Percentiles rank a stretch among this genome's conserved stretches.
Conservation (phyloP, 1,140 invertebrate genomes). For the Heliconius nattereri region DNA sequence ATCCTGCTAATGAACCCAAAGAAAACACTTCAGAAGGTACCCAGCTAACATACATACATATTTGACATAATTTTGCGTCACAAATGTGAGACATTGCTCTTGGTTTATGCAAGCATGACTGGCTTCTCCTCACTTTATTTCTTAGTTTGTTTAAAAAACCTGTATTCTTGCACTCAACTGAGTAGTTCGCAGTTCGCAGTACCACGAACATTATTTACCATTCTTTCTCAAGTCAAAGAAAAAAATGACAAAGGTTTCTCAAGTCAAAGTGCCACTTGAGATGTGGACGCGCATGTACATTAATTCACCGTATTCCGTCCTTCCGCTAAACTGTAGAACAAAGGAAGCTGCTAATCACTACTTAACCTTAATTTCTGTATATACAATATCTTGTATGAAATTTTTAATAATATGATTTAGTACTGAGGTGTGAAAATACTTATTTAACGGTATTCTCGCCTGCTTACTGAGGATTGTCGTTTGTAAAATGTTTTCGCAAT, state of each 20-base stretch:
- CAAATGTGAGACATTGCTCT: too few species aligned
- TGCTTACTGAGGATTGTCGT: background rate
- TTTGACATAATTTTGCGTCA: too few species aligned
- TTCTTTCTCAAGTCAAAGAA: background rate
- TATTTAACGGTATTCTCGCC: background rate
- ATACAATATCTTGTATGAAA: slow-evolving; percentile 47
- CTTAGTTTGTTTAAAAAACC: too few species aligned
- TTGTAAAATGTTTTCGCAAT: too few species aligned
- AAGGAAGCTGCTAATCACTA: slow-evolving; percentile 68
- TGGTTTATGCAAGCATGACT: too few species aligned
- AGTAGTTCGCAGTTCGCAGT: background rate
- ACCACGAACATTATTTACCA: background rate
- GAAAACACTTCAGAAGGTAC: too few species aligned
- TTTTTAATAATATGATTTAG: background rate
- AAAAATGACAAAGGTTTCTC: too few species aligned
- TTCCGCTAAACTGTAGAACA: slow-evolving; percentile 61
- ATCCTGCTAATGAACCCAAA: too few species aligned
- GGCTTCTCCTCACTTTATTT: too few species aligned
- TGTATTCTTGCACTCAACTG: too few species aligned
- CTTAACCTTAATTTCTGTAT: slow-evolving; percentile 77
- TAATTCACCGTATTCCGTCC: slow-evolving; percentile 51
- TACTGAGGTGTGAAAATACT: background rate
- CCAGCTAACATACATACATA: too few species aligned
- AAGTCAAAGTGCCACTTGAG: slow-evolving; percentile 11
- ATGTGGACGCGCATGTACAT: slow-evolving; percentile 11